Percentiles rank a stretch among this genome's conserved stretches.
phyloP scores from a whole-genome alignment of 2,113 vertebrate genomes.

The Colossoma macropomum region DNA sequence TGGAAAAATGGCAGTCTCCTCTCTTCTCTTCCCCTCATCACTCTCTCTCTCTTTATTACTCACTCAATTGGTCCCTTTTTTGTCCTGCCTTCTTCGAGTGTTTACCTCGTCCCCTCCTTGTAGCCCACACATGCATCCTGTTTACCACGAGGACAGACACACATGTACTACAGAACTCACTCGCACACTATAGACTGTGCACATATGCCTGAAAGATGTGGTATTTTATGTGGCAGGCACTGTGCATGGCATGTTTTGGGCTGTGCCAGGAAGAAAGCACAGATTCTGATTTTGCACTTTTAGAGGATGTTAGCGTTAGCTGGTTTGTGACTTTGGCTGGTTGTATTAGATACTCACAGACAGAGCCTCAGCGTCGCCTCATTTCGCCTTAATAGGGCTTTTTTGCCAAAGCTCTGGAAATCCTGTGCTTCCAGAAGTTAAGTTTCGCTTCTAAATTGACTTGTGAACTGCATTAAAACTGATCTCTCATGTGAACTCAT shows the following conservation, averaged over 20 bases:
- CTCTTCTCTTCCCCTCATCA: neutral
- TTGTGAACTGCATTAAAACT: neutral
- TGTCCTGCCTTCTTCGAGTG: conserved; percentile 2
- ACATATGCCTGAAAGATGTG: conserved; percentile 39
- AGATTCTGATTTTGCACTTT: neutral
- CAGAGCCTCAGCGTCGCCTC: neutral
- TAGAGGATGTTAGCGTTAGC: neutral
- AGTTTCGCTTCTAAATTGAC: neutral
- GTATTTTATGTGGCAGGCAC: conserved; percentile 6
- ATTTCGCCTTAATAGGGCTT: neutral
- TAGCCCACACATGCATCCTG: conserved; percentile 34
- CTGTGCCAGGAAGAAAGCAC: neutral
- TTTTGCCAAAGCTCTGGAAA: conserved; percentile 5
- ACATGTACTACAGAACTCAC: conserved; percentile 11
- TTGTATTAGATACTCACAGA: neutral
- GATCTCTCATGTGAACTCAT: neutral
- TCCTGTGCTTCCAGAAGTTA: neutral
- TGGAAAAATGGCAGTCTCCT: neutral
- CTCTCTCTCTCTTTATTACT: neutral
- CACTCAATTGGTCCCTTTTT: neutral
- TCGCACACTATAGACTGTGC: neutral
- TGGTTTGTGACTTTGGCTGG: neutral
- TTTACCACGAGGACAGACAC: conserved; percentile 16
- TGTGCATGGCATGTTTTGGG: neutral
- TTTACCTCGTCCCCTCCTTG: conserved; percentile 16